Evolutionary conservation across 1,140 invertebrate genomes (phyloP).

Genomic region (Eumaeus atala): DNA sequence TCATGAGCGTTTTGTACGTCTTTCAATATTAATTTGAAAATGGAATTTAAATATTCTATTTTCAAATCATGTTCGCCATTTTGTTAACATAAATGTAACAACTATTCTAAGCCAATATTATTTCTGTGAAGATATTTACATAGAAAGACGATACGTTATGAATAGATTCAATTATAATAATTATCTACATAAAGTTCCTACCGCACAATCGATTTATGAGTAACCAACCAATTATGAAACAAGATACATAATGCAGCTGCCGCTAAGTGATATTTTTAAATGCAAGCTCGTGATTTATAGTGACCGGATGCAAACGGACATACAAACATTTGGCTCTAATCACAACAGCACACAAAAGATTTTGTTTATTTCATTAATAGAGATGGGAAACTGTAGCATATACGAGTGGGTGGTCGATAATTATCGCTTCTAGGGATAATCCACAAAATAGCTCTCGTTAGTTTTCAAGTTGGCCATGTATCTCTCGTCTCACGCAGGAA

Average conservation of each 20-base stretch:
- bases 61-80: too few relatives aligned
- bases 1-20: too few relatives aligned
- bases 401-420: constrained; percentile 33
- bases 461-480: background rate
- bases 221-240: too few relatives aligned
- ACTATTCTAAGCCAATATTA: too few relatives aligned
- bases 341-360: constrained; percentile 62
- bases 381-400: constrained; percentile 27
- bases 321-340: constrained; percentile 58
- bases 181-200: too few relatives aligned
- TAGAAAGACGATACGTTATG: too few relatives aligned
- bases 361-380: constrained; percentile 58
- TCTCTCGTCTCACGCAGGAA: background rate
- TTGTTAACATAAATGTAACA: too few relatives aligned
- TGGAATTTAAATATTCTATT: too few relatives aligned
- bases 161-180: too few relatives aligned
- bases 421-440: constrained; percentile 14
- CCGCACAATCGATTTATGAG: too few relatives aligned
- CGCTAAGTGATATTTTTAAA: constrained; percentile 17
- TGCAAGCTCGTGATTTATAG: constrained; percentile 23
- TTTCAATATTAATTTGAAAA: too few relatives aligned
- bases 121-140: too few relatives aligned
- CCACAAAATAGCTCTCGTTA: background rate
- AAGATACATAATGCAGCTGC: background rate
- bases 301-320: constrained; percentile 54